Percentiles rank a stretch among this genome's conserved stretches.
Conservation (phyloP, 2,797 vertebrate genomes). For the Sardinella longiceps region DNA sequence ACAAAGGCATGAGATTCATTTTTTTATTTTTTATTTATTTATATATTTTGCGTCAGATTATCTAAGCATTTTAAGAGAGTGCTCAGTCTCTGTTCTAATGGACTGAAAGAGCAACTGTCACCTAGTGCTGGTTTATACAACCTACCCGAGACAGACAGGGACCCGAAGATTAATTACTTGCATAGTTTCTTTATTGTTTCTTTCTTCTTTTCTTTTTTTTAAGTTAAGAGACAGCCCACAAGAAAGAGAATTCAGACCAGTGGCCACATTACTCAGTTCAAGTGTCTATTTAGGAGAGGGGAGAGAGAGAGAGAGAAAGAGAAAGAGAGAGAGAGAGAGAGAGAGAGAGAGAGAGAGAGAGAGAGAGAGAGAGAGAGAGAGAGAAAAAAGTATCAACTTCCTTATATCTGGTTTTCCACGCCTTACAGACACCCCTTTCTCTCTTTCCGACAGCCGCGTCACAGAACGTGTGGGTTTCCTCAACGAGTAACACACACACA, state of each 20-base stretch:
- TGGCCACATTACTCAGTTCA: neutral
- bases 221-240: slow-evolving; percentile 45
- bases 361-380: slow-evolving; percentile 30
- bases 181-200: slow-evolving; percentile 46
- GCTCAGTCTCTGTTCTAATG: neutral
- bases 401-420: slow-evolving; percentile 79
- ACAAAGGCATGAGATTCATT: slow-evolving; percentile 15
- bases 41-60: neutral
- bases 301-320: slow-evolving; percentile 42
- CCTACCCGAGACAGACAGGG: neutral
- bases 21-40: no score
- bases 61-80: neutral
- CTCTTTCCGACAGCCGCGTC: slow-evolving; percentile 69
- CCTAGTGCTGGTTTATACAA: neutral
- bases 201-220: slow-evolving; percentile 56
- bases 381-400: slow-evolving; percentile 67
- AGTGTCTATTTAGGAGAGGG: neutral
- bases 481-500: slow-evolving; percentile 68
- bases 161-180: neutral
- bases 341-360: slow-evolving; percentile 32
- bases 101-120: neutral
- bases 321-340: neutral
- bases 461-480: slow-evolving; percentile 75
- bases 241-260: neutral
- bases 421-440: slow-evolving; percentile 62